A percentile compares a stretch with the other conserved stretches of the same genome.
These are phyloP conservation scores for Muraenolepis orangiensis DNA, from an alignment of 2,797 vertebrate genomes.

Conservation along the genomic window DNA sequence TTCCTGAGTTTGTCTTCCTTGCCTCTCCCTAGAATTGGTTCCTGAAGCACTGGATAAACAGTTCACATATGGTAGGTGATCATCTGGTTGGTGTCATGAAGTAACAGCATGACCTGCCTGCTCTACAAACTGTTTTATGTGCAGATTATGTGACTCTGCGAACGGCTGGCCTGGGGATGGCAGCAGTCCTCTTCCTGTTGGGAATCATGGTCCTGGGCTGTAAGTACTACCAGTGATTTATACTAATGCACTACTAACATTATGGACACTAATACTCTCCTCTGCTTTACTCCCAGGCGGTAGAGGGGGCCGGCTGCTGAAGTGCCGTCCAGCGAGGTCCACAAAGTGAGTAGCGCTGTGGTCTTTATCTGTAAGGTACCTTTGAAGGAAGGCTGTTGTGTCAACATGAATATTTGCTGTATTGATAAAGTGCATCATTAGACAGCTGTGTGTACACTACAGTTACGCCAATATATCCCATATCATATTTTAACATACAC, in stretches of 20 bases:
- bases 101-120: neutral
- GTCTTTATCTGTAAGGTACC: too few relatives aligned
- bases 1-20: neutral
- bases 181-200: slow-evolving; percentile 65
- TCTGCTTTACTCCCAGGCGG: slow-evolving; percentile 52
- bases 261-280: neutral
- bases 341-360: slow-evolving; percentile 59
- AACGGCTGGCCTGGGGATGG: slow-evolving; percentile 55
- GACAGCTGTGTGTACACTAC: slow-evolving; percentile 2
- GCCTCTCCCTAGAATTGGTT: slow-evolving; percentile 24
- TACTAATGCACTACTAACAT: neutral
- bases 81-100: neutral
- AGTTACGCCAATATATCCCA: neutral
- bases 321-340: slow-evolving; percentile 48
- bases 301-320: slow-evolving; percentile 49
- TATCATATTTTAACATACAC: too few relatives aligned
- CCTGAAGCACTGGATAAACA: slow-evolving; percentile 39
- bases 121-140: slow-evolving; percentile 3
- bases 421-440: slow-evolving; percentile 11
- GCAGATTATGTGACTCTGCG: slow-evolving; percentile 66
- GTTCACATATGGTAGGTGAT: slow-evolving; percentile 69
- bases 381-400: slow-evolving; percentile 11
- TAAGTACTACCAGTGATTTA: slow-evolving; percentile 51
- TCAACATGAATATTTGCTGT: slow-evolving; percentile 17
- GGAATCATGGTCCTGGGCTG: slow-evolving; percentile 72